These are phyloP conservation scores for Octodon degus DNA, from an alignment of 2,113 vertebrate genomes.

Conservation along the genomic window DNA sequence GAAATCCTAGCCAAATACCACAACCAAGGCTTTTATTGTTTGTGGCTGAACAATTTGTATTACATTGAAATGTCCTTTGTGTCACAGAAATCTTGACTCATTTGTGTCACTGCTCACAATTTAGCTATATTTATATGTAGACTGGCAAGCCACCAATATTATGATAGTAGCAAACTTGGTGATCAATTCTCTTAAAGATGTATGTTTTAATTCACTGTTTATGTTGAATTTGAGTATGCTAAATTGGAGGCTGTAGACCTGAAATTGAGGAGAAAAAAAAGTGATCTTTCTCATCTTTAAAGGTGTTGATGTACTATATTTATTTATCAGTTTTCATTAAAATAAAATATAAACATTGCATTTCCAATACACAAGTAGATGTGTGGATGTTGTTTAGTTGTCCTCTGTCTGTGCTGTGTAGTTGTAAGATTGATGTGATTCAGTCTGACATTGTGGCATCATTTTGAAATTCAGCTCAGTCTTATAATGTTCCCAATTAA, in stretches of 20 bases:
- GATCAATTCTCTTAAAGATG: constrained; percentile 1
- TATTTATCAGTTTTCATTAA: not conserved
- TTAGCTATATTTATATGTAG: not conserved
- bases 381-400: not conserved
- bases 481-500: constrained; percentile 43
- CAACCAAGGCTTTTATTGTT: constrained; percentile 67
- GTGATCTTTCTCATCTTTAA: not conserved
- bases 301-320: not conserved
- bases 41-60: constrained; percentile 47
- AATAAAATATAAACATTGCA: not conserved
- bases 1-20: constrained; percentile 65
- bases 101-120: constrained; percentile 42
- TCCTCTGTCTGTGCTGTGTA: accelerated
- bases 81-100: constrained; percentile 53
- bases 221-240: not conserved
- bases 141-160: not conserved
- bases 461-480: constrained; percentile 50
- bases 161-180: not conserved
- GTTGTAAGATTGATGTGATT: not conserved
- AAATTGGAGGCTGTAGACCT: not conserved
- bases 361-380: not conserved
- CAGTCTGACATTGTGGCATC: not conserved
- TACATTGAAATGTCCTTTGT: constrained; percentile 61
- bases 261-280: not conserved
- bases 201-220: not conserved